Percentiles rank a stretch among this genome's conserved stretches.
These are phyloP conservation scores for Andricus quercusramuli DNA, from an alignment of 2,888 invertebrate species.

Conservation along the genomic window DNA sequence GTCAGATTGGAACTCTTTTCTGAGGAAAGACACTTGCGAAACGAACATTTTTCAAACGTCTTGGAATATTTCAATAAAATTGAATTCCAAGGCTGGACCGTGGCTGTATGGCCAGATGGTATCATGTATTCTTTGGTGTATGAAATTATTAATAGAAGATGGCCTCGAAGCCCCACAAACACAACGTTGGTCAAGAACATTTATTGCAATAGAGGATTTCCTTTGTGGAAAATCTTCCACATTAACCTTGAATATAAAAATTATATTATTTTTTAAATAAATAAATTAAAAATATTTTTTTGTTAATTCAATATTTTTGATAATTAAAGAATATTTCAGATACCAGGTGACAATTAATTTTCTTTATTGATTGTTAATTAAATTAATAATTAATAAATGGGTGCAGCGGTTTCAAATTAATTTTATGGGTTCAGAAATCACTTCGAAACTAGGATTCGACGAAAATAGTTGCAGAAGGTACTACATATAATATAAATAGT, in stretches of 20 bases:
- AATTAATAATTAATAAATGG: not conserved
- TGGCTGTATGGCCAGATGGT: conserved; percentile 44
- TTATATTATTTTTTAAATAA: no score
- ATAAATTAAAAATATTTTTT: not conserved
- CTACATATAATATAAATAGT: conserved; percentile 32
- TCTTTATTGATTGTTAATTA: not conserved
- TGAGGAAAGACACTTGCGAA: no score
- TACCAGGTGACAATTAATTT: not conserved
- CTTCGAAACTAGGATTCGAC: conserved; percentile 10
- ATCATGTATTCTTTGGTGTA: conserved; percentile 56
- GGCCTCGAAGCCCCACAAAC: conserved; percentile 58
- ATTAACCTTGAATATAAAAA: not conserved
- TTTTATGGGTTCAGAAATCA: not conserved
- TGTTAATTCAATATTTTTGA: no score
- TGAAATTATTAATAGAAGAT: conserved; percentile 73
- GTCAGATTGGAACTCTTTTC: no score
- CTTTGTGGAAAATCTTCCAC: not conserved
- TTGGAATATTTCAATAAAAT: conserved; percentile 52
- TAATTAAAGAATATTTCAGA: not conserved
- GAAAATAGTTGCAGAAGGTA: conserved; percentile 28
- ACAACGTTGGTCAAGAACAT: conserved; percentile 19
- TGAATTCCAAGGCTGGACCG: conserved; percentile 44
- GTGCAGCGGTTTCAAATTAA: not conserved
- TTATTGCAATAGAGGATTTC: not conserved
- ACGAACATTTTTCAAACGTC: not conserved